Evolutionary conservation across 2,113 vertebrate species (phyloP), one percentile per base, ranked within the genome.

Genomic region (Coregonus clupeaformis): DNA sequence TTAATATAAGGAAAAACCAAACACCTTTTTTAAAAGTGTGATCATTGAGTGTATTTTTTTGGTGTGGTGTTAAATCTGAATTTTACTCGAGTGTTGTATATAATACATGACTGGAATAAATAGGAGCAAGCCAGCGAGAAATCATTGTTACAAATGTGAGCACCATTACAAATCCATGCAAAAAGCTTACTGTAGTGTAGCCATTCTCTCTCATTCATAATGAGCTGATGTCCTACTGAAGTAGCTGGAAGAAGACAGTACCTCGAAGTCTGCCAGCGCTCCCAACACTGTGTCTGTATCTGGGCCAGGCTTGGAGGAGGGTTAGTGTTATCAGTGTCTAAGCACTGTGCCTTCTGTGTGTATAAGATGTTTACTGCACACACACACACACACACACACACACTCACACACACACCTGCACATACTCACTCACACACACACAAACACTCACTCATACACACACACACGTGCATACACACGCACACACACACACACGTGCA

Each of bases 301-400:
- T 84, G 71, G 82, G 74, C 75, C 82, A 87, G 80, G 76, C 84
- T 77, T 69, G 78, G 79, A 81, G 80, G 75, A 83, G 83, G 36
- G 42, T 84, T 82, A 87, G 75, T 64, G 72, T 78, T 77, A 80
- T 82, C 78, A 75, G 74, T 79, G 79, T 84, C 72, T 84, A 60
- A 9, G 68, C n/a, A 68, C 77, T 82, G 79, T 80, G 79, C 77
- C 76, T 29, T 70, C 52, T 75, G 27, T 27, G 27, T 42, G 7
- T 11, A 11, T 42, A 42, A 42, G 74, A 76, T 82, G 78, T 82
- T 82, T 80, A 78, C 80, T 64, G 70, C 71, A 27, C 65, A 75
- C 18, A 12, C 20, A 59, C 45, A 67, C 74, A 76, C 59, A 25
- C 20, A 24, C 57, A 32, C 27, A 42, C 71, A 64, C n/a, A 27